phyloP scores from a whole-genome alignment of 2,888 invertebrate genomes.

The Drosophila robusta region DNA sequence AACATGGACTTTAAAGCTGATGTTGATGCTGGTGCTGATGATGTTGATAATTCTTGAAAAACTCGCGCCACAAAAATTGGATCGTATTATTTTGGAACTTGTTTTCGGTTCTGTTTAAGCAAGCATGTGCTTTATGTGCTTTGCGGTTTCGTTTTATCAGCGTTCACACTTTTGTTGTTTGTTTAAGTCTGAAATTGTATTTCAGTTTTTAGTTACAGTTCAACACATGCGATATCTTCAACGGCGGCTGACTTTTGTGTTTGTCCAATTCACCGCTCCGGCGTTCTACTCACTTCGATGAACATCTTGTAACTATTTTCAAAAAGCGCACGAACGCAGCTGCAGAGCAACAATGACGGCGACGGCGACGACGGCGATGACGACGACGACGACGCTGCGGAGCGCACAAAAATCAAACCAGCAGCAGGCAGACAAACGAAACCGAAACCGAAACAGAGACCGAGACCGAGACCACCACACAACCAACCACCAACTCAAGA shows the following conservation, averaged over 20 bases:
- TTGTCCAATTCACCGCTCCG: slow-evolving; percentile 78
- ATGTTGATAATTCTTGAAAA: slow-evolving; percentile 20
- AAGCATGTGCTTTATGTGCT: slow-evolving; percentile 25
- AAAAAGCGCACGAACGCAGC: slow-evolving; percentile 82
- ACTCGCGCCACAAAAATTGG: slow-evolving; percentile 37
- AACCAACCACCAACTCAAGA: slow-evolving; percentile 60
- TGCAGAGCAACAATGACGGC: slow-evolving; percentile 71
- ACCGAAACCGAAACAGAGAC: slow-evolving; percentile 64
- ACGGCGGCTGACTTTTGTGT: slow-evolving; percentile 47
- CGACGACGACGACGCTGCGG: slow-evolving; percentile 55
- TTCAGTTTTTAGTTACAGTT: slow-evolving; percentile 47
- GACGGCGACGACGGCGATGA: slow-evolving; percentile 21
- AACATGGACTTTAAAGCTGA: slow-evolving; percentile 46
- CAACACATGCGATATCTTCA: slow-evolving; percentile 44
- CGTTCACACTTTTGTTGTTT: slow-evolving; percentile 24
- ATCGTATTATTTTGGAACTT: slow-evolving; percentile 32
- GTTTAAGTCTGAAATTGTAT: slow-evolving; percentile 33
- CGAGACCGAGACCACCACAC: slow-evolving; percentile 62
- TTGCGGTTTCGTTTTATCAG: slow-evolving; percentile 14
- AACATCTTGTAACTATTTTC: slow-evolving; percentile 85
- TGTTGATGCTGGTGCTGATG: slow-evolving; percentile 14
- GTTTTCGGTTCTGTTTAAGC: slow-evolving; percentile 26
- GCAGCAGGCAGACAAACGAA: slow-evolving; percentile 68
- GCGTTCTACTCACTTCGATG: slow-evolving; percentile 84
- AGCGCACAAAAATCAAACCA: slow-evolving; percentile 71